A percentile compares a stretch with the other conserved stretches of the same genome.
phyloP scores from a whole-genome alignment of 2,888 invertebrate species.

The Habroteleia sp. region DNA sequence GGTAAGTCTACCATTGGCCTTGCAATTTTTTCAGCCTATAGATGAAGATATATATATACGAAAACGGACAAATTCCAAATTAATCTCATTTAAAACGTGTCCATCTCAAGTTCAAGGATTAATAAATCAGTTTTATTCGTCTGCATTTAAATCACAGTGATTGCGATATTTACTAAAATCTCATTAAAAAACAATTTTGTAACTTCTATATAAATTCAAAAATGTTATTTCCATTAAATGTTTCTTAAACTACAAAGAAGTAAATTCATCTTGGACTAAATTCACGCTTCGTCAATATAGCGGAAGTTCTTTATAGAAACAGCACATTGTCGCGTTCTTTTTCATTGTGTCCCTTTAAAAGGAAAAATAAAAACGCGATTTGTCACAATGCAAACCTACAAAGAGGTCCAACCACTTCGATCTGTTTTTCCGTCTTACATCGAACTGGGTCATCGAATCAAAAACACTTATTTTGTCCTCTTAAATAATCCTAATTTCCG shows the following conservation, averaged over 20 bases:
- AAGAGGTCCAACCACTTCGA: slow-evolving; percentile 2
- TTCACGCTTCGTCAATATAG: slow-evolving; percentile 53
- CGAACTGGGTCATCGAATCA: slow-evolving; percentile 26
- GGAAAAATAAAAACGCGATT: slow-evolving; percentile 38
- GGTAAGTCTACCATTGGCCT: too few relatives aligned
- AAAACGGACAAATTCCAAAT: too few relatives aligned
- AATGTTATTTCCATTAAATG: slow-evolving; percentile 2
- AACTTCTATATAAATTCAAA: slow-evolving; percentile 17
- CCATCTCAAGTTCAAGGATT: slow-evolving; percentile 7
- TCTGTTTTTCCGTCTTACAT: slow-evolving; percentile 1
- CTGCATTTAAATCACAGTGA: neutral
- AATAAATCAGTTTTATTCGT: slow-evolving; percentile 11
- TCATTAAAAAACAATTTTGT: slow-evolving; percentile 22
- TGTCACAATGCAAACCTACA: slow-evolving; percentile 38
- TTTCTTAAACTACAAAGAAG: slow-evolving; percentile 20
- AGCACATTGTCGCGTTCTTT: slow-evolving; percentile 39
- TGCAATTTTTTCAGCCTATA: too few relatives aligned
- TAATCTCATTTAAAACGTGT: too few relatives aligned
- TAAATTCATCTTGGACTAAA: slow-evolving; percentile 23
- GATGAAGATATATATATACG: too few relatives aligned
- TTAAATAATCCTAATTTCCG: neutral
- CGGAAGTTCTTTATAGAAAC: slow-evolving; percentile 53
- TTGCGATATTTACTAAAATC: neutral
- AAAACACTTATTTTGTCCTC: slow-evolving; percentile 1
- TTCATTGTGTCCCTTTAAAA: slow-evolving; percentile 3